Evolutionary conservation across 2,888 invertebrate species (phyloP).

Genomic region (Andrena dorsata): DNA sequence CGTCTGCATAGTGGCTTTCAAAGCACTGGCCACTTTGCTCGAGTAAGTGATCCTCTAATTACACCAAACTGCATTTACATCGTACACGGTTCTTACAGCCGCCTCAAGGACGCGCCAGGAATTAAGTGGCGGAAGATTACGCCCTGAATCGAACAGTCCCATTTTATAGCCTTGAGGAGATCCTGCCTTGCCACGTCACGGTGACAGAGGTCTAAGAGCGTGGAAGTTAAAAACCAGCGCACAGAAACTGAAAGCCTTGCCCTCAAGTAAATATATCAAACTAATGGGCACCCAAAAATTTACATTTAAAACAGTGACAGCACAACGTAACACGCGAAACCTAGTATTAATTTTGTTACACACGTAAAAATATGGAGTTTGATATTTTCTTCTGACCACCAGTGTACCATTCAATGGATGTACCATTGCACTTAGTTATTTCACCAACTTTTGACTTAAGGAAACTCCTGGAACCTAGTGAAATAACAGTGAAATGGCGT

Average conservation of each 20-base stretch:
- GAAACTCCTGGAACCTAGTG: too few species aligned
- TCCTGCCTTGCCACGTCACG: constrained; percentile 55
- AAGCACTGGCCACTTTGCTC: background rate
- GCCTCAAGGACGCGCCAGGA: constrained; percentile 42
- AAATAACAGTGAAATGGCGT: too few species aligned
- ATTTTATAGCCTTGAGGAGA: constrained; percentile 64
- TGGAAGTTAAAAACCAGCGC: constrained; percentile 9
- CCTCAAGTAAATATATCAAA: background rate
- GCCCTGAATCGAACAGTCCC: constrained; percentile 30
- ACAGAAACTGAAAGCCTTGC: constrained; percentile 15
- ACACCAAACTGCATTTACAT: constrained; percentile 16
- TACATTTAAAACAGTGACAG: too few species aligned
- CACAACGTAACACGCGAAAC: too few species aligned
- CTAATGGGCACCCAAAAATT: background rate
- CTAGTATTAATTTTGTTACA: too few species aligned
- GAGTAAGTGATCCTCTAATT: constrained; percentile 24
- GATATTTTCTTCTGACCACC: too few species aligned
- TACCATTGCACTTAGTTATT: too few species aligned
- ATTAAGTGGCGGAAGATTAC: constrained; percentile 56
- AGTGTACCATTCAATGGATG: too few species aligned
- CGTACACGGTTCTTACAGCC: background rate
- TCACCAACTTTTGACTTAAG: too few species aligned
- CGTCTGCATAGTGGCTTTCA: background rate
- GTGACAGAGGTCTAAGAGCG: constrained; percentile 28
- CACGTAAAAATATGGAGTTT: too few species aligned